Evolutionary conservation across 2,888 invertebrate species (phyloP).

Genomic region (Megastigmus dorsalis): DNA sequence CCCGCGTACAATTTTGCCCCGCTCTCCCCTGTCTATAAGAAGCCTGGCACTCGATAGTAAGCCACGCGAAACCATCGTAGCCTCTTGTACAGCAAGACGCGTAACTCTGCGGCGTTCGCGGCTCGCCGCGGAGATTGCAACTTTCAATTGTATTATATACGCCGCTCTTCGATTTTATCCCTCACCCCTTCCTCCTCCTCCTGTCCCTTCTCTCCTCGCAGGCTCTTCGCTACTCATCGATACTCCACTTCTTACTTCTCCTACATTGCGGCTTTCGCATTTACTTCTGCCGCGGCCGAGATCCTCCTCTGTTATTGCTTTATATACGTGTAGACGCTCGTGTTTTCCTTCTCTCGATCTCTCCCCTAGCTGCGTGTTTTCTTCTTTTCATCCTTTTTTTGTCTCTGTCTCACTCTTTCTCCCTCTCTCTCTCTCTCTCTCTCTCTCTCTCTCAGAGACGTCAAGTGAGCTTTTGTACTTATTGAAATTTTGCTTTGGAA

Average conservation of each 20-base stretch:
- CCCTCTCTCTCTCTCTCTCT: not conserved
- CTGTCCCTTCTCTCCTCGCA: not conserved
- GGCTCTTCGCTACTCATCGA: no score
- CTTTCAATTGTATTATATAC: constrained; percentile 61
- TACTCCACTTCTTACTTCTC: not conserved
- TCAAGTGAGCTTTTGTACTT: constrained; percentile 3
- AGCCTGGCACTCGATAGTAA: no score
- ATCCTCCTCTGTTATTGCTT: not conserved
- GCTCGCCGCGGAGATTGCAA: constrained; percentile 60
- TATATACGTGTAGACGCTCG: not conserved
- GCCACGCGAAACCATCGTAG: no score
- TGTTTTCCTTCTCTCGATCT: not conserved
- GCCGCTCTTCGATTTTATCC: not conserved
- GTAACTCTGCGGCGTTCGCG: constrained; percentile 60
- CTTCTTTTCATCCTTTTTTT: not conserved
- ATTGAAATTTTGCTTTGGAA: constrained; percentile 3
- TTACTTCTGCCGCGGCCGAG: no score
- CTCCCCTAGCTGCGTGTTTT: not conserved
- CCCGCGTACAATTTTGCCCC: no score
- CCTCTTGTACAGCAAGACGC: constrained; percentile 46
- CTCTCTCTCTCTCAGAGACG: not conserved
- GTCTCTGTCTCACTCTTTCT: not conserved
- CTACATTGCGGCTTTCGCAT: not conserved
- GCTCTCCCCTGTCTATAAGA: no score
- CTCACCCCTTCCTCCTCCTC: not conserved